Percentiles rank a stretch among this genome's conserved stretches.
These are phyloP conservation scores for Melipona bicolor DNA, from an alignment of 2,888 invertebrate species.

Conservation along the genomic window DNA sequence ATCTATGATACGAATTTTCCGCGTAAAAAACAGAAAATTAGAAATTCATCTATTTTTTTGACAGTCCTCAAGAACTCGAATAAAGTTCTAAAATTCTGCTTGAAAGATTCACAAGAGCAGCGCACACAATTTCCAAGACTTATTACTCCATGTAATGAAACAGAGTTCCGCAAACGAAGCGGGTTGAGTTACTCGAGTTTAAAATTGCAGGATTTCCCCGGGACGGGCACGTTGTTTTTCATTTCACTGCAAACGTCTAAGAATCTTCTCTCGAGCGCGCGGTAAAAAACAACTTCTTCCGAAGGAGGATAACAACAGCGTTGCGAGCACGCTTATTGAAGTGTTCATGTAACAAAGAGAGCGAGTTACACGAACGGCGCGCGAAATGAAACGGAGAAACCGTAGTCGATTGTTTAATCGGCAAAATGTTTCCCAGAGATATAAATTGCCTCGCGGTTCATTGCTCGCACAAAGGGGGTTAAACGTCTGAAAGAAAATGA, in stretches of 20 bases:
- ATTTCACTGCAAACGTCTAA: neutral
- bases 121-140: neutral
- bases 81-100: neutral
- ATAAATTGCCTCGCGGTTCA: slow-evolving; percentile 35
- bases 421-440: slow-evolving; percentile 38
- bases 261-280: neutral
- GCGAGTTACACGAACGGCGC: slow-evolving; percentile 1
- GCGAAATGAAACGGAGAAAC: slow-evolving; percentile 27
- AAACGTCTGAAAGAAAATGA: slow-evolving; percentile 41
- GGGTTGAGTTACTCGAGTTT: neutral
- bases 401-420: slow-evolving; percentile 46
- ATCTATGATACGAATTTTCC: too few relatives aligned
- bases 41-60: too few relatives aligned
- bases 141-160: neutral
- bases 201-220: neutral
- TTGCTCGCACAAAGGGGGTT: slow-evolving; percentile 31
- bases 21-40: too few relatives aligned
- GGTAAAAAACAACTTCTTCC: neutral
- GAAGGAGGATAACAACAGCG: neutral
- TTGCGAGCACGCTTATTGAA: neutral
- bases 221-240: neutral
- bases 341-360: slow-evolving; percentile 20
- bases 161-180: neutral
- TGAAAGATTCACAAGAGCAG: neutral
- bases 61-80: neutral